Evolutionary conservation across 1,140 invertebrate genomes (phyloP).

Genomic region (Hylaeus anthracinus): DNA sequence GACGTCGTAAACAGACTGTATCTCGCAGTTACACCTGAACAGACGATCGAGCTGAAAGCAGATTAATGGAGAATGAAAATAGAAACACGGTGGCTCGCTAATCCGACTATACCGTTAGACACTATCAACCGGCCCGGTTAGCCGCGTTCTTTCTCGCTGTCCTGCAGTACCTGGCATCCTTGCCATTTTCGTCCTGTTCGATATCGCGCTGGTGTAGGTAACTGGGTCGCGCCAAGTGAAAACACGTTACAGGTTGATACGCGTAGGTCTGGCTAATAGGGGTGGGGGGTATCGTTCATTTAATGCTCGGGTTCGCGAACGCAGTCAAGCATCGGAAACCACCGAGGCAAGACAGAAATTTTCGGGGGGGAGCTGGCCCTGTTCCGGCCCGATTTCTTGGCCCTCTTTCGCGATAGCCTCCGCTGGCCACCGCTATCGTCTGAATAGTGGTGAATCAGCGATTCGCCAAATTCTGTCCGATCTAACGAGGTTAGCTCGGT

Average conservation of each 20-base stretch:
- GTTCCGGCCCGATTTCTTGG: slow-evolving; percentile 17
- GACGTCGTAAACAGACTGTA: no score
- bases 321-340: slow-evolving; percentile 27
- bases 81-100: no score
- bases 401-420: background rate
- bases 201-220: slow-evolving; percentile 20
- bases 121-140: slow-evolving; percentile 45
- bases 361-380: slow-evolving; percentile 14
- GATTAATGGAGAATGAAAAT: no score
- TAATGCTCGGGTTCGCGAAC: slow-evolving; percentile 13
- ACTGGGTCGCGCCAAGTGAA: slow-evolving; percentile 73
- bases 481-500: background rate
- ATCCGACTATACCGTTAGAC: slow-evolving; percentile 49
- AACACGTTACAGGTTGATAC: slow-evolving; percentile 61
- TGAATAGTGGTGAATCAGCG: background rate
- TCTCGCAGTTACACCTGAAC: no score
- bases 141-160: slow-evolving; percentile 28
- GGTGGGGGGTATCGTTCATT: slow-evolving; percentile 6
- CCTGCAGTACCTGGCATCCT: slow-evolving; percentile 39
- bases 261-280: slow-evolving; percentile 26
- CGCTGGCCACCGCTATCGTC: no score
- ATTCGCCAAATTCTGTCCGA: background rate
- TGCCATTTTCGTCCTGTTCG: slow-evolving; percentile 49
- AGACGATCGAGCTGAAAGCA: no score
- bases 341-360: slow-evolving; percentile 37